phyloP scores from a whole-genome alignment of 2,113 vertebrate species.

The Tragelaphus buxtoni region DNA sequence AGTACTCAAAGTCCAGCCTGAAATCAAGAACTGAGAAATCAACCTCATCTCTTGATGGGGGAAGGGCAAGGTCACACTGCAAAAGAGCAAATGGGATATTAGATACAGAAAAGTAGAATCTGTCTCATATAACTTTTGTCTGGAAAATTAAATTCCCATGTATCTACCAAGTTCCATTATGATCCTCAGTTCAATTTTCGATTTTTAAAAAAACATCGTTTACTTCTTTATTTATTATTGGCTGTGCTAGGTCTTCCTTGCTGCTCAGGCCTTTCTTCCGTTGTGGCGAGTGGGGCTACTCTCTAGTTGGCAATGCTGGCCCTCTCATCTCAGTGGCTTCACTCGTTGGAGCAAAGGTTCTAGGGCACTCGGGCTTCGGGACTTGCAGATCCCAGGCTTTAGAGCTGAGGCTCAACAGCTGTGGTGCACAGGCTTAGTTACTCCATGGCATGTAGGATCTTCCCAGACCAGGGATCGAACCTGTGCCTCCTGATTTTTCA shows the following conservation, averaged over 20 bases:
- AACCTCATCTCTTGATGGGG: neutral
- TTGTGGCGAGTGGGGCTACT: neutral
- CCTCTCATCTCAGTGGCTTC: neutral
- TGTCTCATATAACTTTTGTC: neutral
- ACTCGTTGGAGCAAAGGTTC: neutral
- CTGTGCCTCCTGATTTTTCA: neutral
- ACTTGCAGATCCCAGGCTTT: rapidly evolving
- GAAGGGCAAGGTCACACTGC: neutral
- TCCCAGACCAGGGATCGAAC: neutral
- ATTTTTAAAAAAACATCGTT: neutral
- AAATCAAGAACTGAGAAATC: neutral
- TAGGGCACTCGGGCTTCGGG: neutral
- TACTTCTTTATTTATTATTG: neutral
- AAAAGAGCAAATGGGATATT: neutral
- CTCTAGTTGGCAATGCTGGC: neutral
- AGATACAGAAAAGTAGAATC: neutral
- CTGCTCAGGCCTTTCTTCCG: neutral
- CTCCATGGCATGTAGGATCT: neutral
- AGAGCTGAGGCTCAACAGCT: neutral
- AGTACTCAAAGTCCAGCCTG: neutral
- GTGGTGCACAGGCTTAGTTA: neutral
- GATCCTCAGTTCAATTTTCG: neutral
- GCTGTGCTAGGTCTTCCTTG: neutral
- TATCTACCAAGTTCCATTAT: neutral
- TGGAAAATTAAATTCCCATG: neutral